Evolutionary conservation across 2,888 invertebrate species (phyloP).

Genomic region (Temnothorax unifasciatus): DNA sequence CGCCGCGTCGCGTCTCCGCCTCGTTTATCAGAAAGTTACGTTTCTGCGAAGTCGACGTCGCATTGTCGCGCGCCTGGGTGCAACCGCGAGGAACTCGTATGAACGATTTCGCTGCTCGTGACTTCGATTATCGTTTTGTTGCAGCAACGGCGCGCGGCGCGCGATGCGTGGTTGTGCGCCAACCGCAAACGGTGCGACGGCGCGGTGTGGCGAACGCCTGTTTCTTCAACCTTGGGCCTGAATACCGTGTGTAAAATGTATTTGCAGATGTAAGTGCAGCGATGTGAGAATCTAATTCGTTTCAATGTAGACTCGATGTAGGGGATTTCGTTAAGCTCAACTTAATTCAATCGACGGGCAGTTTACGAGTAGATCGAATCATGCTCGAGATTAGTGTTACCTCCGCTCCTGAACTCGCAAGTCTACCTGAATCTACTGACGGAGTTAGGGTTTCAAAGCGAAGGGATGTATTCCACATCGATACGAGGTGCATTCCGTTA

Average conservation of each 20-base stretch:
- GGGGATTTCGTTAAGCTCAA: slow-evolving; percentile 31
- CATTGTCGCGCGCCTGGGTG: slow-evolving; percentile 1
- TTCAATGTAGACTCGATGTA: not conserved
- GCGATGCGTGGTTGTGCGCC: not conserved
- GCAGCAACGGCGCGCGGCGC: not conserved
- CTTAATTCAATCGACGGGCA: slow-evolving; percentile 23
- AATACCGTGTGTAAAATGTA: not conserved
- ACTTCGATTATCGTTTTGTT: slow-evolving; percentile 17
- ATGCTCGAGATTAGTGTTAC: slow-evolving; percentile 31
- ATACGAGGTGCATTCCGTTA: slow-evolving; percentile 6
- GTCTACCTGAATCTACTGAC: slow-evolving; percentile 13
- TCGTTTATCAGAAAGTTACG: slow-evolving; percentile 52
- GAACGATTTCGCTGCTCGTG: slow-evolving; percentile 16
- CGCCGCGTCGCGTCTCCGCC: slow-evolving; percentile 31
- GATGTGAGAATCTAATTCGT: not conserved
- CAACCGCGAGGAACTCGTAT: not conserved
- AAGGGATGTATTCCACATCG: not conserved
- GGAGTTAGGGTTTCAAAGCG: slow-evolving; percentile 28
- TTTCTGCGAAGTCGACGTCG: slow-evolving; percentile 35
- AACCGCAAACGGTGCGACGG: not conserved
- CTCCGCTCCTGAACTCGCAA: not conserved
- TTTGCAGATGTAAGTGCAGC: not conserved
- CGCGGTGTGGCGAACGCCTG: not conserved
- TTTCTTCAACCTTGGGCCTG: slow-evolving; percentile 1
- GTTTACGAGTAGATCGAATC: slow-evolving; percentile 25